Conservation (phyloP, 2,888 invertebrate species). For the Drosophila histrio region DNA sequence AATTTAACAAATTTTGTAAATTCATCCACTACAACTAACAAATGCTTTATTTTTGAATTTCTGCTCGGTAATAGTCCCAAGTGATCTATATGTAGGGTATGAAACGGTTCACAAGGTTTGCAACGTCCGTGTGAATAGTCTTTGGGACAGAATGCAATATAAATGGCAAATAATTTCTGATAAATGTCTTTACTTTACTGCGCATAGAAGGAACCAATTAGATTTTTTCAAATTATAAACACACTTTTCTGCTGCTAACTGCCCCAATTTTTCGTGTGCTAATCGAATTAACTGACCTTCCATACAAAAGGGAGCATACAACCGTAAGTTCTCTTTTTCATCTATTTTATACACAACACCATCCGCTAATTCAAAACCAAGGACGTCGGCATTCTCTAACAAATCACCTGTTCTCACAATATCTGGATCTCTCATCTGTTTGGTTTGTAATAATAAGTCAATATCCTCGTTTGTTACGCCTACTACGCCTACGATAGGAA, state of each 20-base stretch:
- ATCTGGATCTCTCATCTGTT: background rate
- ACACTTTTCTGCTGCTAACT: background rate
- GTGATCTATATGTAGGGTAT: conserved; percentile 1
- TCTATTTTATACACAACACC: too few species aligned
- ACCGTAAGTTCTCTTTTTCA: background rate
- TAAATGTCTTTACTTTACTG: background rate
- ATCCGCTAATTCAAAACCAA: background rate
- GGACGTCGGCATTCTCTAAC: background rate
- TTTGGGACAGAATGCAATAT: background rate
- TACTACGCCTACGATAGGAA: background rate
- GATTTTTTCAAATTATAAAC: background rate
- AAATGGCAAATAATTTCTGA: background rate
- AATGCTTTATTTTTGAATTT: background rate
- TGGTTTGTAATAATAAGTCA: too few species aligned
- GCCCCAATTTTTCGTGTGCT: background rate
- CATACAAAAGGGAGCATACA: background rate
- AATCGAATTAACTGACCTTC: background rate
- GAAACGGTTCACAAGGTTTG: background rate
- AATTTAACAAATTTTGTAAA: conserved; percentile 9
- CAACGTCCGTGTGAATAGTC: background rate
- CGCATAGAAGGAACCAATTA: background rate
- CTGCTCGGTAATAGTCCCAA: background rate
- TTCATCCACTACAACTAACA: conserved; percentile 1
- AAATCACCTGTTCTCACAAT: background rate
- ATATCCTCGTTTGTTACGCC: background rate